Evolutionary conservation across 2,888 invertebrate species (phyloP), one percentile per base, ranked within the genome.

Genomic region (Aporophyla nigra): DNA sequence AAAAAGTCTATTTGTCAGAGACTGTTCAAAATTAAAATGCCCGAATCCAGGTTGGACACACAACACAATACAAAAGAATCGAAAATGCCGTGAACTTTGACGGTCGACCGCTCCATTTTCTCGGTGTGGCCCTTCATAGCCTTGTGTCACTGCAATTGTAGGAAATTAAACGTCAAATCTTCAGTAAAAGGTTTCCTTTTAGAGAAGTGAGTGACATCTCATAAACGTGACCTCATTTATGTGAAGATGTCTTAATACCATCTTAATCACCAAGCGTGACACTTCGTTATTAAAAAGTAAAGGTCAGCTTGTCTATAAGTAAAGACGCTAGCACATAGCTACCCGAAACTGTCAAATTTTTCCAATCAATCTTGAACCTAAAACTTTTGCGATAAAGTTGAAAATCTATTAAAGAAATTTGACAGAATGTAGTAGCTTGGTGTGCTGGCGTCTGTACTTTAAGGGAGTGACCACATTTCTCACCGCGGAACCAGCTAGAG

Each of bases 111-210:
- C 7, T 65, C 46, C 4, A 24, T 49, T 7, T 3, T 4, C 56
- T 24, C 10, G 14, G 0, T 9, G 16, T 63, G 70, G 54, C 14
- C 56, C 46, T 56, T 24, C n/a, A 16, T 12, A 51, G 19, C 5
- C 16, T 24, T 19, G 19, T 27, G 24, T 46, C 7, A 27, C 49
- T 69, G 33, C 54, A 66, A n/a, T 62, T 2, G n/a, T 33, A 46
- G 54, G 72, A 83, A 81, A 78, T 78, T 65, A 83, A 72, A 78
- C 40, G 83, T 71, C 71, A 59, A 19, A 53, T 61, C 51, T 51
- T 21, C 49, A 58, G 19, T 27, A 24, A 65, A 62, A 51, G 63
- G 33, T 63, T 19, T 49, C 12, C 7, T 51, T 46, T 16, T 46
- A 14, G 33, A 61, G 40, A 54, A 65, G 10, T 16, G 51, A 62